phyloP scores from a whole-genome alignment of 2,113 vertebrate species.

The Tetrao urogallus region DNA sequence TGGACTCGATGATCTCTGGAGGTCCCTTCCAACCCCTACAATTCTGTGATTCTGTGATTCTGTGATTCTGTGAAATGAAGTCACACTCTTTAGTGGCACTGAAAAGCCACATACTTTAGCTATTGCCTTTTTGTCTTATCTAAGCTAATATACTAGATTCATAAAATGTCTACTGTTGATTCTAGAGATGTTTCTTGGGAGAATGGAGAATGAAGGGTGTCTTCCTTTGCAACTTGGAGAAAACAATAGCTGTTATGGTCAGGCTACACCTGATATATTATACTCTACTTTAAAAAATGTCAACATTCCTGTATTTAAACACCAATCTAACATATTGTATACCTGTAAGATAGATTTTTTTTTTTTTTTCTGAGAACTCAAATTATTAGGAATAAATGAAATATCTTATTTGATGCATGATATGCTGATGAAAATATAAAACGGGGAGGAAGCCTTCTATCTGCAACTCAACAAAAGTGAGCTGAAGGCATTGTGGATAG shows the following conservation, averaged over 20 bases:
- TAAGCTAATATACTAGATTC: background rate
- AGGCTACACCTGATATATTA: background rate
- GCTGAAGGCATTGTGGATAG: background rate
- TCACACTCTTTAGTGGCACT: background rate
- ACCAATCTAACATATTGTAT: background rate
- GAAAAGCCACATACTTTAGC: background rate
- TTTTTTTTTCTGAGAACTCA: background rate
- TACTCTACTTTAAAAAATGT: background rate
- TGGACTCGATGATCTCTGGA: no score
- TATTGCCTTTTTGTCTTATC: background rate
- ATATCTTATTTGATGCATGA: background rate
- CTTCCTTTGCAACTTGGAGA: background rate
- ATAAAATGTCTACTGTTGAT: background rate
- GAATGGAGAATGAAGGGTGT: background rate
- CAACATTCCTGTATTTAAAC: background rate
- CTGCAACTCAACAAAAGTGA: background rate
- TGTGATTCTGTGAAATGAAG: no score
- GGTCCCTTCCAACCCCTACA: no score
- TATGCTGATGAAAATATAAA: background rate
- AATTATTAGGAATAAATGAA: background rate
- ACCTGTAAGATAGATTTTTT: background rate
- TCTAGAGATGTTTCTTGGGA: background rate
- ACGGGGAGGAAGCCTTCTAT: background rate
- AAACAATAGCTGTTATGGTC: background rate
- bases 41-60: no score